Percentiles rank a stretch among this genome's conserved stretches.
These are phyloP conservation scores for Ceyx erithaca DNA, from an alignment of 2,797 vertebrate genomes.

Conservation along the genomic window DNA sequence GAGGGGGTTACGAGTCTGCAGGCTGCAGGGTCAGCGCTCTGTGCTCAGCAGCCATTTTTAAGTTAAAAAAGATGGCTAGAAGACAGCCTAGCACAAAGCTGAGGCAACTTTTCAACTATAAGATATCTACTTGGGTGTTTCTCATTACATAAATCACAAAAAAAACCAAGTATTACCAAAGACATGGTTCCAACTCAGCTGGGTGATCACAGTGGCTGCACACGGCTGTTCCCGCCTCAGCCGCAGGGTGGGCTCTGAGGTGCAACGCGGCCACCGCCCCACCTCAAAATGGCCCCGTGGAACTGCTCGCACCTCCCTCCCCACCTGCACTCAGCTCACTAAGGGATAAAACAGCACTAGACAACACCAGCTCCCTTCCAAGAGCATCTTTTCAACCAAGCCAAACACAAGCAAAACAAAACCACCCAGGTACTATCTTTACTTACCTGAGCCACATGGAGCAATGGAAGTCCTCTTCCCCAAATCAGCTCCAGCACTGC, in stretches of 20 bases:
- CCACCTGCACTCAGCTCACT: accelerated
- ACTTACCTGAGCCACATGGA: accelerated
- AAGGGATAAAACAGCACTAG: accelerated
- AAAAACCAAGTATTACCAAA: accelerated
- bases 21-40: accelerated
- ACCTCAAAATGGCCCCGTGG: accelerated
- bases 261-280: accelerated
- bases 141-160: neutral
- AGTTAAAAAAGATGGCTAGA: neutral
- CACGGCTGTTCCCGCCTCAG: too few species aligned
- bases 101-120: neutral
- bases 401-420: neutral
- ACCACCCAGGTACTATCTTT: accelerated
- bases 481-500: accelerated
- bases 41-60: too few species aligned
- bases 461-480: accelerated
- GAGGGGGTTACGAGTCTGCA: accelerated
- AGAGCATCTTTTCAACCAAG: neutral
- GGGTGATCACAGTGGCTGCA: accelerated
- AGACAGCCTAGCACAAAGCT: accelerated
- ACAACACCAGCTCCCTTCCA: accelerated
- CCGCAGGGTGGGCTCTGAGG: accelerated
- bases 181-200: accelerated
- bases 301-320: accelerated
- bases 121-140: accelerated